A percentile compares a stretch with the other conserved stretches of the same genome.
Evolutionary conservation across 1,140 invertebrate genomes (phyloP).

Genomic region (Copidosoma floridanum): DNA sequence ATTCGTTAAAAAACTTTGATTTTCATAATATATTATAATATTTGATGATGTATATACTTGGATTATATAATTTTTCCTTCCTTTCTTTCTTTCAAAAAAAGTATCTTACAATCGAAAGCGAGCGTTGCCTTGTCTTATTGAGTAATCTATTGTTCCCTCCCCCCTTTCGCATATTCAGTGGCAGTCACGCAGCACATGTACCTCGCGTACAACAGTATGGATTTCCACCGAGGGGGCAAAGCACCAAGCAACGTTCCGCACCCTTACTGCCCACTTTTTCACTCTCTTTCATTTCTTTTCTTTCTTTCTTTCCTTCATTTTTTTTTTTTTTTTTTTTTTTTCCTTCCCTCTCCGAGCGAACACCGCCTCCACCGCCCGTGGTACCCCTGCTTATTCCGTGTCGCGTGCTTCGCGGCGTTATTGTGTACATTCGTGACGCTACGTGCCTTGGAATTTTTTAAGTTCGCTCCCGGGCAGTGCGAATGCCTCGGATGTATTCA

Average conservation of each 20-base stretch:
- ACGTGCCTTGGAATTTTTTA: slow-evolving; percentile 14
- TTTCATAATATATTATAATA: no score
- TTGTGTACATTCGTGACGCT: slow-evolving; percentile 7
- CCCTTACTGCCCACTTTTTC: background rate
- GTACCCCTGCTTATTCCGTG: background rate
- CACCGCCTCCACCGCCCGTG: no score
- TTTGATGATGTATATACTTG: no score
- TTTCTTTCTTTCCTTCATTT: no score
- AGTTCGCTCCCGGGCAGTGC: background rate
- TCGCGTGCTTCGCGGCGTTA: background rate
- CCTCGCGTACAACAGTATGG: no score
- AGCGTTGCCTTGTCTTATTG: no score
- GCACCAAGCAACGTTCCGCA: background rate
- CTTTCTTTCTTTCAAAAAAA: background rate
- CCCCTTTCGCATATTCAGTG: slow-evolving; percentile 1
- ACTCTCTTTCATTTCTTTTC: background rate
- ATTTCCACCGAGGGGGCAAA: no score
- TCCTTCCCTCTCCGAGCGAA: no score
- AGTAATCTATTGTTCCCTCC: background rate
- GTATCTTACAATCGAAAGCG: no score
- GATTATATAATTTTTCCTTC: no score
- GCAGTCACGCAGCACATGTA: background rate
- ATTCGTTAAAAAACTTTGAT: no score
- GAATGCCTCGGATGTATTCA: background rate
- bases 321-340: no score